A percentile compares a stretch with the other conserved stretches of the same genome.
Conservation (phyloP, 2,113 vertebrate genomes). For the Heteronetta atricapilla region DNA sequence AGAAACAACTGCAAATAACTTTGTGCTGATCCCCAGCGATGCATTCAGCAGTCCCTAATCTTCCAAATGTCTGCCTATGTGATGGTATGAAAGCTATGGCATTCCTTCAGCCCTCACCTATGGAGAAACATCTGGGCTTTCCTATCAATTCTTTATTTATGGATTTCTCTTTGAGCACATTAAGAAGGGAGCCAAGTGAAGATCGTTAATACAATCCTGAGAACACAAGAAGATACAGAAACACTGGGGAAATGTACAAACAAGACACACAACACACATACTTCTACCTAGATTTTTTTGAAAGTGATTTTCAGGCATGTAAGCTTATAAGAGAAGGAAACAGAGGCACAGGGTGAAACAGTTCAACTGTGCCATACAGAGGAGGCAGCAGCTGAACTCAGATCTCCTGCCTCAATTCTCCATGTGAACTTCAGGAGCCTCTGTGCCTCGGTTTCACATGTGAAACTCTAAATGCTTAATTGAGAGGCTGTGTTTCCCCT, state of each 20-base stretch:
- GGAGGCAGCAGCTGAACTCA: not conserved
- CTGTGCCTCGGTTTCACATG: not conserved
- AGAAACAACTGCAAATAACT: constrained; percentile 68
- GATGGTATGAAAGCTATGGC: constrained; percentile 4
- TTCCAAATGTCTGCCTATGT: constrained; percentile 43
- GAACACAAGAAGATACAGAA: not conserved
- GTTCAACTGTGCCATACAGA: too few species aligned
- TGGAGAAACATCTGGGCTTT: constrained; percentile 41
- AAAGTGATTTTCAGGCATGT: not conserved
- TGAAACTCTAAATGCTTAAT: constrained; percentile 52
- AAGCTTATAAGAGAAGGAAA: not conserved
- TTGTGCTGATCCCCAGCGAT: not conserved
- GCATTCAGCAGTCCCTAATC: constrained; percentile 43
- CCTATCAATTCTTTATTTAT: constrained; percentile 19
- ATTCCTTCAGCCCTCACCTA: constrained; percentile 57
- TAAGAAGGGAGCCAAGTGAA: not conserved
- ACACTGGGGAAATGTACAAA: not conserved
- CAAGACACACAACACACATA: not conserved
- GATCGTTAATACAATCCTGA: not conserved
- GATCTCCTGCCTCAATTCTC: not conserved
- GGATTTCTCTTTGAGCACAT: not conserved
- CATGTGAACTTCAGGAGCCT: not conserved
- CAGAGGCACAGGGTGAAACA: not conserved
- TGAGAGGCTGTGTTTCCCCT: constrained; percentile 45
- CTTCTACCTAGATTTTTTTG: not conserved